These are phyloP conservation scores for Lepidonotus clava DNA, from an alignment of 2,888 invertebrate genomes.

Conservation along the genomic window DNA sequence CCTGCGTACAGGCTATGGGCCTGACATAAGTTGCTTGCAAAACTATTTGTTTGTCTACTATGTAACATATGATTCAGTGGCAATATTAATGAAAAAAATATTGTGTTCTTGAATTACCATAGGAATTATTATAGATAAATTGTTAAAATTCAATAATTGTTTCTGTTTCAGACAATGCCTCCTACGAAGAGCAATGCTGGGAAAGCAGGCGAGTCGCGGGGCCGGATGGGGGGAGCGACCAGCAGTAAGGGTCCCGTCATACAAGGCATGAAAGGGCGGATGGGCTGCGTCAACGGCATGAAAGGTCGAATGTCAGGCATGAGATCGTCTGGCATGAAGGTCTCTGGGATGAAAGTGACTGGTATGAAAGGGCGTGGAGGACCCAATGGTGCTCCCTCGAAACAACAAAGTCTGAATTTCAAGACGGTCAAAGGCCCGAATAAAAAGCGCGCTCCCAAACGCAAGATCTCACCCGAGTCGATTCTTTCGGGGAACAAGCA, in stretches of 20 bases:
- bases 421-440: not conserved
- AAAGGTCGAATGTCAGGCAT: conserved; percentile 8
- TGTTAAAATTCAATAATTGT: not conserved
- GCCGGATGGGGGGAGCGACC: not conserved
- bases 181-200: conserved; percentile 40
- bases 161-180: conserved; percentile 24
- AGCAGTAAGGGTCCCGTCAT: not conserved
- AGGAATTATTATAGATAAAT: no score
- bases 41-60: no score
- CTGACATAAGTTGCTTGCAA: no score
- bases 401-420: not conserved
- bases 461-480: not conserved
- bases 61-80: no score
- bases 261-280: not conserved
- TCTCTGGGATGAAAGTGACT: not conserved
- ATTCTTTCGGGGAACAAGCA: conserved; percentile 45
- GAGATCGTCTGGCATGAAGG: not conserved
- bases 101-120: no score
- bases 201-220: not conserved
- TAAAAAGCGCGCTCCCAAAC: not conserved
- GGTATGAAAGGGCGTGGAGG: conserved; percentile 2
- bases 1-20: no score
- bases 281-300: not conserved
- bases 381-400: not conserved
- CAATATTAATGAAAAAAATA: no score